Evolutionary conservation across 1,140 invertebrate species (phyloP).

Genomic region (Melipona quadrifasciata): DNA sequence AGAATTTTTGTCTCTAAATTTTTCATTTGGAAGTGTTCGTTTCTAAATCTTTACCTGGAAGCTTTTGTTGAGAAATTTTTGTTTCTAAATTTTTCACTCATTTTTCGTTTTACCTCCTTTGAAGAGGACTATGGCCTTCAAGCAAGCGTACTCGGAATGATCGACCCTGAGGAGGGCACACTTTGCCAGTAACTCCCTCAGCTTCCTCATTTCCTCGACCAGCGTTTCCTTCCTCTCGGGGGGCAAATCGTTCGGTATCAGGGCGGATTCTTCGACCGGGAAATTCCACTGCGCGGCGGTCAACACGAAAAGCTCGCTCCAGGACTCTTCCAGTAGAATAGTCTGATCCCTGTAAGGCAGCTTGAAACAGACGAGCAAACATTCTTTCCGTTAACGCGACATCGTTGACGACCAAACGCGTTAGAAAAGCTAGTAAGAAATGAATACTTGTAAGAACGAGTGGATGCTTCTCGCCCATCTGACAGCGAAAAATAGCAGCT

Average conservation of each 20-base stretch:
- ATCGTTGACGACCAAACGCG: too few species aligned
- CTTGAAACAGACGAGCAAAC: conserved; percentile 72
- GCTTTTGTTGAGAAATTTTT: too few species aligned
- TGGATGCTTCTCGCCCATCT: conserved; percentile 90
- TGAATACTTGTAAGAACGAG: conserved; percentile 86
- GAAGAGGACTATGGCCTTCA: conserved; percentile 91
- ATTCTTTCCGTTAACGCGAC: neutral
- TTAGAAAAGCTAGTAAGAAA: conserved; percentile 3
- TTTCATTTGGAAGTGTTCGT: neutral
- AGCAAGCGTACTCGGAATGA: conserved; percentile 91
- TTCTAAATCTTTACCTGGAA: too few species aligned
- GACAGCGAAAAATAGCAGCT: conserved; percentile 89
- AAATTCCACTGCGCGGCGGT: conserved; percentile 91
- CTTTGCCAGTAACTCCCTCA: conserved; percentile 85
- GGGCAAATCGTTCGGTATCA: conserved; percentile 71
- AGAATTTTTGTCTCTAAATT: too few species aligned
- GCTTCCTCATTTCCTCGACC: conserved; percentile 81
- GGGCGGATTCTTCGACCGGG: conserved; percentile 84
- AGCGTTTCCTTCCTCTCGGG: conserved; percentile 77
- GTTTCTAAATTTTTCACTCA: too few species aligned
- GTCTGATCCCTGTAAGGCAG: conserved; percentile 88
- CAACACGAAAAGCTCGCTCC: conserved; percentile 93
- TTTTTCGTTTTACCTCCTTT: conserved; percentile 86
- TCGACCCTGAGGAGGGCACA: conserved; percentile 87
- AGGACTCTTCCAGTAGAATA: conserved; percentile 88